Evolutionary conservation across 1,140 invertebrate species (phyloP), one percentile per base, ranked within the genome.

Genomic region (Tetraneura akinire): DNA sequence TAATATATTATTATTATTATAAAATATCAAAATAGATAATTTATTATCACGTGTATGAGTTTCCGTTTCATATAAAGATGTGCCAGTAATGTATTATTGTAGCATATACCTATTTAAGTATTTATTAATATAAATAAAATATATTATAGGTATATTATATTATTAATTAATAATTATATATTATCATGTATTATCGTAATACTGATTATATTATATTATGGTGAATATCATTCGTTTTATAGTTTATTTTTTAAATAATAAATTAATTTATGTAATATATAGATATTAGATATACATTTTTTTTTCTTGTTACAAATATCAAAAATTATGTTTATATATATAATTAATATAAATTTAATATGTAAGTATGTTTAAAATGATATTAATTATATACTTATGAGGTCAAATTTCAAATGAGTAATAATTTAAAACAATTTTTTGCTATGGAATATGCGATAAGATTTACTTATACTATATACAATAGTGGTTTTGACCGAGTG

Each of bases 381-480:
- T 37, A 37, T 64, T 64, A 37, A 37, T 37, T 64, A 10, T n/a
- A n/a, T 64, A 64, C 26, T 32, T 13, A 37, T 21, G 62, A 64
- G 62, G 62, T 64, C 62, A 64, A n/a, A n/a, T n/a, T n/a, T n/a
- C n/a, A n/a, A 64, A 37, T n/a, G 10, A 37, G 37, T 64, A 11
- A 64, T 64, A 16, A 23, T 26, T 64, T 64, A 3, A 64, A 32
- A 37, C 29, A 14, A 64, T 37, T 64, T 64, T 64, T 64, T 64
- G 16, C 29, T 4, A 29, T 16, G 16, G 16, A 37, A 64, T 37
- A 21, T 64, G 29, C 16, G 62, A 64, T 64, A n/a, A 37, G 29
- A n/a, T n/a, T n/a, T n/a, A n/a, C n/a, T n/a, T n/a, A n/a, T n/a
- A n/a, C 16, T 37, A 64, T 64, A 64, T 64, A 64, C 32, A 37